phyloP scores from a whole-genome alignment of 2,113 vertebrate species.

The Cephalopholis sonnerati region DNA sequence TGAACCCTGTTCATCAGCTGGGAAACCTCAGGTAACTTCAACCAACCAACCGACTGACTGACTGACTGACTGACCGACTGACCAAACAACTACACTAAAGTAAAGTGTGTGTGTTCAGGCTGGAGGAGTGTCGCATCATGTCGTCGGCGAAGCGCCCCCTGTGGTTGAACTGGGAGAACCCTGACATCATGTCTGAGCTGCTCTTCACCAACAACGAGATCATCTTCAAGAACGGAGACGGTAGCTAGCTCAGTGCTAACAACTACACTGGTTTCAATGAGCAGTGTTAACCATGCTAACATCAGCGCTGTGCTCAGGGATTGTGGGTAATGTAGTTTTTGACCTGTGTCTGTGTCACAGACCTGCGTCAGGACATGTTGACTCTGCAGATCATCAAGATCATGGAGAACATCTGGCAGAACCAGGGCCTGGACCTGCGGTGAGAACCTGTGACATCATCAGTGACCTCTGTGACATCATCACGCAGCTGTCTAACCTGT shows the following conservation, averaged over 20 bases:
- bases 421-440: slow-evolving; percentile 97
- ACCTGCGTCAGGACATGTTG: slow-evolving; percentile 96
- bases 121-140: slow-evolving; percentile 98
- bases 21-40: slow-evolving; percentile 83
- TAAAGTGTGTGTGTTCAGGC: slow-evolving; percentile 75
- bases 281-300: background rate
- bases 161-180: slow-evolving; percentile 98
- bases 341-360: slow-evolving; percentile 79
- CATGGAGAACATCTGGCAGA: slow-evolving; percentile 99
- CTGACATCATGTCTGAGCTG: slow-evolving; percentile 98
- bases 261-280: background rate
- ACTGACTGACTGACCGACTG: no score
- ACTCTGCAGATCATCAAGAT: slow-evolving; percentile 97
- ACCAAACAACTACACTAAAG: background rate
- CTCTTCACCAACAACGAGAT: slow-evolving; percentile 98
- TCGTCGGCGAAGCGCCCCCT: slow-evolving; percentile 96
- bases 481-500: slow-evolving; percentile 34
- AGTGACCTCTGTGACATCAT: slow-evolving; percentile 5
- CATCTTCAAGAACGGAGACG: slow-evolving; percentile 98
- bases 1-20: slow-evolving; percentile 87
- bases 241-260: slow-evolving; percentile 70
- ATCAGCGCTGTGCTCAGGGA: background rate
- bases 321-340: slow-evolving; percentile 23
- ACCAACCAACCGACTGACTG: background rate
- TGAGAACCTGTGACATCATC: slow-evolving; percentile 57